phyloP scores from a whole-genome alignment of 2,888 invertebrate species.

The Ferrisia virgata region DNA sequence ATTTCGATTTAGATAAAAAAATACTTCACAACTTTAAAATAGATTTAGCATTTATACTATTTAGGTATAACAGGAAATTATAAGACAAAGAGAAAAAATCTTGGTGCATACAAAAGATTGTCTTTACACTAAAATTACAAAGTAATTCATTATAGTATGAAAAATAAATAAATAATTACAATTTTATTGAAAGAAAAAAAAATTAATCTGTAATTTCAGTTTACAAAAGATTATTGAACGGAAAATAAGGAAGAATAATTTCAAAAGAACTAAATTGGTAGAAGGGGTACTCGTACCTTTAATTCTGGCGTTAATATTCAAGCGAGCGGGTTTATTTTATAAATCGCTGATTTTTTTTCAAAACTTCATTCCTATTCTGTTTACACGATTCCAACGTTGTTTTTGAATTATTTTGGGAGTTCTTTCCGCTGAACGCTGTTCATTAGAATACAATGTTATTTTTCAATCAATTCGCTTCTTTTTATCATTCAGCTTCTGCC shows the following conservation, averaged over 20 bases:
- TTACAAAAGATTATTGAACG: neutral
- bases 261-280: neutral
- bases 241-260: neutral
- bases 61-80: neutral
- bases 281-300: neutral
- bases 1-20: no score
- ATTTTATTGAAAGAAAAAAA: neutral
- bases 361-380: neutral
- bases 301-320: neutral
- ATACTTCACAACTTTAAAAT: neutral
- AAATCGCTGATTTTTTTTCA: neutral
- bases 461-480: neutral
- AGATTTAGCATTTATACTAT: neutral
- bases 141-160: neutral
- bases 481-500: neutral
- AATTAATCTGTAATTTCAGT: neutral
- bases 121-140: neutral
- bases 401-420: neutral
- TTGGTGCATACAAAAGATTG: neutral
- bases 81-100: neutral
- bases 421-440: neutral
- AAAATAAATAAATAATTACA: neutral
- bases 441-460: neutral
- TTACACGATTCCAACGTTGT: neutral
- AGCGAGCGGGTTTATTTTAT: neutral